phyloP scores from a whole-genome alignment of 2,113 vertebrate species.

The Nannobrachium achirus region DNA sequence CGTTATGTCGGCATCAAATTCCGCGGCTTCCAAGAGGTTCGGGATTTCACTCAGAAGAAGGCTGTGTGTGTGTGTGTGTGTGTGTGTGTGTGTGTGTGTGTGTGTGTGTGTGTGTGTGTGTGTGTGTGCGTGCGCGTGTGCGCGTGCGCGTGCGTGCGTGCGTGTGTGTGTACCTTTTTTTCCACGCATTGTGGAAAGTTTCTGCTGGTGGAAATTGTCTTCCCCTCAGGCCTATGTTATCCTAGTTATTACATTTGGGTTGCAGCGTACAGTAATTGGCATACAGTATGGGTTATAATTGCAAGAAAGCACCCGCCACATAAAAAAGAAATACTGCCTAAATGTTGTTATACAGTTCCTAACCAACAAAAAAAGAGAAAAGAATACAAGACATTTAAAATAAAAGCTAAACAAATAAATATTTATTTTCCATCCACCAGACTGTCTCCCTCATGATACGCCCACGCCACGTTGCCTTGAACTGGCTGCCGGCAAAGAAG shows the following conservation, averaged over 20 bases:
- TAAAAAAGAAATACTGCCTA: conserved; percentile 9
- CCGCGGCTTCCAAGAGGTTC: neutral
- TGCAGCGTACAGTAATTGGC: conserved; percentile 34
- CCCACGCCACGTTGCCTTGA: conserved; percentile 21
- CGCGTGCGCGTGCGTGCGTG: too few relatives aligned
- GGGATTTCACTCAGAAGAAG: neutral
- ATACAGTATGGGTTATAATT: conserved; percentile 42
- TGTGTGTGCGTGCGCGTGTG: neutral
- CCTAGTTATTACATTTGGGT: conserved; percentile 27
- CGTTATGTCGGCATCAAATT: conserved; percentile 30
- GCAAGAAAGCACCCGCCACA: conserved; percentile 27
- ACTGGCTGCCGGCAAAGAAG: conserved; percentile 30
- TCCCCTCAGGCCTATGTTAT: conserved; percentile 30
- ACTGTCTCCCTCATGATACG: neutral
- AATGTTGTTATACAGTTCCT: conserved; percentile 22
- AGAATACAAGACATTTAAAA: conserved; percentile 22
- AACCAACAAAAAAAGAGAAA: too few relatives aligned
- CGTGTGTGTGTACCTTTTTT: too few relatives aligned
- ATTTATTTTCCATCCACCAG: conserved; percentile 2
- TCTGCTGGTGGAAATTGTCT: conserved; percentile 19
- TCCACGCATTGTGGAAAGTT: conserved; percentile 9
- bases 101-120: neutral
- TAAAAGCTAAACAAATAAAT: neutral
- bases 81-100: neutral
- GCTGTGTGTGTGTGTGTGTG: neutral